A percentile compares a stretch with the other conserved stretches of the same genome.
These are phyloP conservation scores for Agrochola lychnidis DNA, from an alignment of 2,888 invertebrate species.

Conservation along the genomic window DNA sequence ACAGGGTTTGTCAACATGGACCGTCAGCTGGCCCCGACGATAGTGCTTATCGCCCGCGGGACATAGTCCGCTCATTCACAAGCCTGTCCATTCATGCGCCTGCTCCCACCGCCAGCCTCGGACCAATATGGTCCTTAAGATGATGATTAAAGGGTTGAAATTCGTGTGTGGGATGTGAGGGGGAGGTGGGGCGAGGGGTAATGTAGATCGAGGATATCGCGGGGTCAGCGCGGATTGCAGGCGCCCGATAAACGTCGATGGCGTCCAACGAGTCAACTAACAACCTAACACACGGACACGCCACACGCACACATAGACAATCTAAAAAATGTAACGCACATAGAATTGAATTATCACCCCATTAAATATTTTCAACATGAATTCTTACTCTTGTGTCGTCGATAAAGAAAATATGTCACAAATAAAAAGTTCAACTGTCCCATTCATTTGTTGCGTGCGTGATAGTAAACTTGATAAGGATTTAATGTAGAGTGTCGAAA, in stretches of 20 bases:
- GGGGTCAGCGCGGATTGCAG: constrained; percentile 90
- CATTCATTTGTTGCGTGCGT: constrained; percentile 80
- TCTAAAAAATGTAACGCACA: constrained; percentile 63
- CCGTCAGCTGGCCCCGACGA: constrained; percentile 89
- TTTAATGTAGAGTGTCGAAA: constrained; percentile 77
- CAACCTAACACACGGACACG: constrained; percentile 68
- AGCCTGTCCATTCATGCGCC: constrained; percentile 89
- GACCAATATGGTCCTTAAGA: constrained; percentile 79
- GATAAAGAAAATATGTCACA: constrained; percentile 73
- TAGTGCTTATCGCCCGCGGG: constrained; percentile 89
- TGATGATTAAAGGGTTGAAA: constrained; percentile 73
- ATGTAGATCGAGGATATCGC: constrained; percentile 89
- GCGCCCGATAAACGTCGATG: constrained; percentile 87
- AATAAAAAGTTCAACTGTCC: constrained; percentile 73
- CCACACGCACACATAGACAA: constrained; percentile 28
- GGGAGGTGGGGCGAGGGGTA: constrained; percentile 79
- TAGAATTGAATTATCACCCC: constrained; percentile 68
- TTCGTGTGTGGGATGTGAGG: constrained; percentile 67
- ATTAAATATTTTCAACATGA: constrained; percentile 68
- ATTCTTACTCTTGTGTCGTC: constrained; percentile 67
- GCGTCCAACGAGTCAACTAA: constrained; percentile 78
- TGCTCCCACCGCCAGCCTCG: constrained; percentile 73
- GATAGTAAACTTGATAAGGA: constrained; percentile 82
- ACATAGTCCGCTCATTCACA: constrained; percentile 90
- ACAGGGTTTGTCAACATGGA: constrained; percentile 90